Evolutionary conservation across 2,888 invertebrate species (phyloP), one percentile per base, ranked within the genome.

Genomic region (Tetrapedia diversipes): DNA sequence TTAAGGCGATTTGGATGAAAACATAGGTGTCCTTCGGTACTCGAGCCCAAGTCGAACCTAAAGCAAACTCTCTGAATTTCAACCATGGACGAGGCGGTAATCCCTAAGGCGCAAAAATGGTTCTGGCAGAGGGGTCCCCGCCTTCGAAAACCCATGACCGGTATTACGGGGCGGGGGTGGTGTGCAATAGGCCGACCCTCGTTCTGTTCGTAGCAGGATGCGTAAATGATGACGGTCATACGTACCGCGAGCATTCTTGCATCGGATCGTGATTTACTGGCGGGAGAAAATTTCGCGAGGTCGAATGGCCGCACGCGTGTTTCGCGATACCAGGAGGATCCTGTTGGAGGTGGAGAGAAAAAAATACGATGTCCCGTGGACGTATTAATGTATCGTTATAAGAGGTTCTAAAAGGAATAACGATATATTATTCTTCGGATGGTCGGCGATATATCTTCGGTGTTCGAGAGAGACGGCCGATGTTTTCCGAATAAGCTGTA

Each of bases 191-290:
- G 27, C 49, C 60, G 24, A 78, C 75, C 77, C 85, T 78, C 77
- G 72, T 70, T 59, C 85, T 82, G 86, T 68, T 80, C 70, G 57
- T 79, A 76, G 72, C 86, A 85, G 86, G 78, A 83, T 84, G 78
- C 79, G 83, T 86, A 86, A 86, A 86, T 85, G 86, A 86, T 84
- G 86, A 85, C 78, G 82, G 74, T 53, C 60, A 72, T 70, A 75
- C 65, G 74, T 41, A 66, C 64, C 82, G 61, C 64, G 63, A 75
- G 59, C 74, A 73, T 80, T 76, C 80, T 68, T 71, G 69, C 75
- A 68, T 68, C 64, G 64, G 73, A 64, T 66, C 64, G 69, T 85
- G 84, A 85, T 82, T 85, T 84, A 85, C 65, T 34, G 54, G 45
- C 19, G 22, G 27, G 63, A 61, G 57, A 59, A 49, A 45, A 64